Base-by-base conservation (phyloP, 2,797 vertebrate species). In the Coccyzus lansbergi region DNA sequence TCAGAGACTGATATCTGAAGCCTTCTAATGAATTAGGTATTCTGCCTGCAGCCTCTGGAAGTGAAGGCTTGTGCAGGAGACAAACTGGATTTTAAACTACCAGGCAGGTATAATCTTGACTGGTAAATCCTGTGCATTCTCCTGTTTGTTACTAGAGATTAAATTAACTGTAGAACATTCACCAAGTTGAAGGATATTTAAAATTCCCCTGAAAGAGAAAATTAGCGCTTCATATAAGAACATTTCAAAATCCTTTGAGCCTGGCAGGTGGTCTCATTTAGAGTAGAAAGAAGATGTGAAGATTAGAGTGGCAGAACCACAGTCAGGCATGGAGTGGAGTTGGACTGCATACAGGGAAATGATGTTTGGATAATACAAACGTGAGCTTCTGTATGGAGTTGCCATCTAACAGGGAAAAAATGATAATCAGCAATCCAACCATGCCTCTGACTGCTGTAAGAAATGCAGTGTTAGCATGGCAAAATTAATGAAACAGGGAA, bases 1-100 rank as follows among this genome's bases (percentile, higher is more conserved):
- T 89, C 58, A 81, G 72, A 92, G 93, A 91, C 31, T 64, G 63
- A 4, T 75, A 95, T 83, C 84, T 91, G 51, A 62, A 93, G 62
- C 18, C 38, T 58, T 89, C 34, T 83, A 83, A 95, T 63, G 62
- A 95, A 86, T 87, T 42, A 89, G 38, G 48, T 49, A 91, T 84
- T 80, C 53, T 92, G 82, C 55, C 82, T 87, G 84, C 84, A 83
- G 79, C 69, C 58, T 87, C 82, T 86, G 58, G 78, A 89, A 92
- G 79, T 62, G 89, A 64, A 5, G 24, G 60, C 13, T 83, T 89
- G n/a, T 72, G 71, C 69, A 75, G 65, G 51, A 89, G 42, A 59
- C 81, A 92, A 87, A 88, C 78, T 25, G 22, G 42, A 75, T 89
- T 53, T 63, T 70, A 44, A 80, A 90, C 29, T 95, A 42, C 52